phyloP scores from a whole-genome alignment of 2,797 vertebrate genomes.

The Mastacembelus armatus region DNA sequence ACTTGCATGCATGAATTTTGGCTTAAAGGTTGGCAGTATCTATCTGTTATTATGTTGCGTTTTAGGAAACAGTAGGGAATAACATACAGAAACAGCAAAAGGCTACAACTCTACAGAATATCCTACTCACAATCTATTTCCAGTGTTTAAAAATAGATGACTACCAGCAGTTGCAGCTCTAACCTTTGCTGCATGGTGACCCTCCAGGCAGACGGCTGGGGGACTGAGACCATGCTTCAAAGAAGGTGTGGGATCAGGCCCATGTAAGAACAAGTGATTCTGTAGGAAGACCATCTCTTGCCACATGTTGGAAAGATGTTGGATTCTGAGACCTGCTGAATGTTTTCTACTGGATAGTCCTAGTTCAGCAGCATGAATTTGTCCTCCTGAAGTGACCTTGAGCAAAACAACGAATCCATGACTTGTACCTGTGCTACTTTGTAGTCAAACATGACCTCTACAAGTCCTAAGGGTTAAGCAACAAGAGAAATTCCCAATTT shows the following conservation, averaged over 20 bases:
- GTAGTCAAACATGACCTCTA: slow-evolving; percentile 7
- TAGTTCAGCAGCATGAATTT: slow-evolving; percentile 1
- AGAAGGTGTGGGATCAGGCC: not conserved
- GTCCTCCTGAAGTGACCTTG: slow-evolving; percentile 3
- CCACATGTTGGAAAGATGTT: not conserved
- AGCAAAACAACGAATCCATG: not conserved
- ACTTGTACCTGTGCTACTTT: not conserved
- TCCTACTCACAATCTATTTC: no score
- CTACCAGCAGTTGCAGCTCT: not conserved
- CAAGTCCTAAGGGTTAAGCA: not conserved
- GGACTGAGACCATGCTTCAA: not conserved
- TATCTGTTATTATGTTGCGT: not conserved
- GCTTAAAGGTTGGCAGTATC: not conserved
- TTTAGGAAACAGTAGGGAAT: no score
- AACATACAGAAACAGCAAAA: no score
- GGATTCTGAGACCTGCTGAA: not conserved
- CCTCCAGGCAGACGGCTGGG: no score
- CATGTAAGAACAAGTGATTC: not conserved
- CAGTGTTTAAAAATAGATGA: no score
- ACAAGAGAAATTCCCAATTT: slow-evolving; percentile 6
- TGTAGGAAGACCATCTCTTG: no score
- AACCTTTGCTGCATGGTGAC: not conserved
- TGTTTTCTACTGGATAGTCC: not conserved
- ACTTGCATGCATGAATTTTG: no score
- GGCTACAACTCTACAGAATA: no score